Conservation (phyloP, 1,140 invertebrate genomes). For the Drosophila aff. region DNA sequence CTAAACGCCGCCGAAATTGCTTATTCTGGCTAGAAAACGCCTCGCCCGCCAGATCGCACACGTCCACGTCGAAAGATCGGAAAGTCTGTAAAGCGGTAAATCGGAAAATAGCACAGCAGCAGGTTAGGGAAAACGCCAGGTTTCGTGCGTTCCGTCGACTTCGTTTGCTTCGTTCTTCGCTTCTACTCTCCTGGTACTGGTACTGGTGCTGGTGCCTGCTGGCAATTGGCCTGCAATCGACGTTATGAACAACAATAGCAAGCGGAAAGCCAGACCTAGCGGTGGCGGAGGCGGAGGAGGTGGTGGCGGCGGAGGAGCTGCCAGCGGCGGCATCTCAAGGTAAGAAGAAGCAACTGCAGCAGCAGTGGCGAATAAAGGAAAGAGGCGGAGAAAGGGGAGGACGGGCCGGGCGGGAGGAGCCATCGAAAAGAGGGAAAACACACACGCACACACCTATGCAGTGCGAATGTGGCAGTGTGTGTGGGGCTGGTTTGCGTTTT, state of each 20-base stretch:
- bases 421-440: slow-evolving; percentile 23
- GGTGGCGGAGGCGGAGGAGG: slow-evolving; percentile 56
- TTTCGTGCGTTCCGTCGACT: slow-evolving; percentile 62
- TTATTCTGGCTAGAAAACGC: slow-evolving; percentile 38
- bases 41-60: slow-evolving; percentile 33
- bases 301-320: slow-evolving; percentile 40
- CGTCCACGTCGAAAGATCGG: slow-evolving; percentile 20
- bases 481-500: slow-evolving; percentile 52
- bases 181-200: slow-evolving; percentile 52
- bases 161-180: slow-evolving; percentile 32
- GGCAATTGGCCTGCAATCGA: slow-evolving; percentile 59
- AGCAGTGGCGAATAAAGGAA: slow-evolving; percentile 51
- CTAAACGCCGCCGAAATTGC: slow-evolving; percentile 43
- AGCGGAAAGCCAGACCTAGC: slow-evolving; percentile 83
- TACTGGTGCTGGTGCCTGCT: slow-evolving; percentile 44
- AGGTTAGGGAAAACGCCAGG: slow-evolving; percentile 32
- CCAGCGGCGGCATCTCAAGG: slow-evolving; percentile 80
- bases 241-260: slow-evolving; percentile 82
- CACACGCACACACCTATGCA: slow-evolving; percentile 24
- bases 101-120: slow-evolving; percentile 28
- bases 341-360: slow-evolving; percentile 67
- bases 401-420: slow-evolving; percentile 25
- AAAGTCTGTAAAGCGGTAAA: slow-evolving; percentile 27
- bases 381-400: slow-evolving; percentile 12
- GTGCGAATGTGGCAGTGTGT: slow-evolving; percentile 17